A percentile compares a stretch with the other conserved stretches of the same genome.
phyloP scores from a whole-genome alignment of 2,113 vertebrate species.

The Grammomys dolichurus region DNA sequence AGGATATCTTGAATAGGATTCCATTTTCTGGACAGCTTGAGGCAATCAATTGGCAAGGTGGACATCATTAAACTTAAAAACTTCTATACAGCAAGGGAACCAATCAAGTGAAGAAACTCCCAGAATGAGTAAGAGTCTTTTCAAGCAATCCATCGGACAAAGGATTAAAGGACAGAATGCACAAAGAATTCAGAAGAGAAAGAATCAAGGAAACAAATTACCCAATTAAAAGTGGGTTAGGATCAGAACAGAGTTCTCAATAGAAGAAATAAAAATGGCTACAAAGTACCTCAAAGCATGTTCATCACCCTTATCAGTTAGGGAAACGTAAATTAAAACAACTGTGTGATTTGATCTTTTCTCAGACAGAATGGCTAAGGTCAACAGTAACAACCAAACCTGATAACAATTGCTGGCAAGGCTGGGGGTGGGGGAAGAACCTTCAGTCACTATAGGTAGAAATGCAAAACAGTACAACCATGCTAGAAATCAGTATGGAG shows the following conservation, averaged over 20 bases:
- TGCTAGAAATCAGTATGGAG: neutral
- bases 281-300: neutral
- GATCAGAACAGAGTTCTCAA: neutral
- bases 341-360: neutral
- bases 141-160: neutral
- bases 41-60: neutral
- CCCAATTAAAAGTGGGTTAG: neutral
- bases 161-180: neutral
- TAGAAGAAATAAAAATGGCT: neutral
- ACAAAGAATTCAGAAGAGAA: neutral
- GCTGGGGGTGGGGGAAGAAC: neutral
- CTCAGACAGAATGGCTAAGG: neutral
- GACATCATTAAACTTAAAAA: neutral
- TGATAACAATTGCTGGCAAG: neutral
- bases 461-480: neutral
- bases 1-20: neutral
- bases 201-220: neutral
- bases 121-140: neutral
- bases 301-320: neutral
- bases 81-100: neutral
- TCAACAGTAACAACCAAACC: neutral
- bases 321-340: neutral
- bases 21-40: neutral
- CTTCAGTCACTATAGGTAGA: neutral
- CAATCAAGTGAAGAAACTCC: neutral